phyloP scores from a whole-genome alignment of 92 coral and sea anemone genomes.

The Parazoanthus swiftii region DNA sequence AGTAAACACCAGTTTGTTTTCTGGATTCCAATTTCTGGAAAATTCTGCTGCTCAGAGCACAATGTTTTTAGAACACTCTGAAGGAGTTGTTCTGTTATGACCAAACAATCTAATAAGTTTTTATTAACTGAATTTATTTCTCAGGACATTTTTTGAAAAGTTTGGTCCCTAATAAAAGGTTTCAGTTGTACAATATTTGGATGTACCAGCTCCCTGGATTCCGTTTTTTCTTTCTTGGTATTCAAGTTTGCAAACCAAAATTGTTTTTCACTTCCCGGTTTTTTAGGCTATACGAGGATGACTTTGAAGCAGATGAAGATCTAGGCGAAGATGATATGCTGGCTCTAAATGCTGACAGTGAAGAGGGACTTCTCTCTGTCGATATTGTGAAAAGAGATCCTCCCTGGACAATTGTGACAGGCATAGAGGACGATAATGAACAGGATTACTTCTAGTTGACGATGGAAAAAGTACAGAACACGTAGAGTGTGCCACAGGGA shows the following conservation, averaged over 20 bases:
- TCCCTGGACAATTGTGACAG: constrained; percentile 83
- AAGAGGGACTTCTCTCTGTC: constrained; percentile 35
- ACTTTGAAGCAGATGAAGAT: constrained; percentile 87
- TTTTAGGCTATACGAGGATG: constrained; percentile 70
- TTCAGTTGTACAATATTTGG: too few species aligned
- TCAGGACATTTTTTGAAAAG: too few species aligned
- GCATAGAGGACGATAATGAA: constrained; percentile 61
- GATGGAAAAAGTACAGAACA: not conserved
- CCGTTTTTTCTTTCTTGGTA: not conserved
- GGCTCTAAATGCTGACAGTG: constrained; percentile 62
- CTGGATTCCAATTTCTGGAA: too few species aligned
- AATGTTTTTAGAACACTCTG: too few species aligned
- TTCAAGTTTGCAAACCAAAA: not conserved
- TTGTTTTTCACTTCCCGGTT: not conserved
- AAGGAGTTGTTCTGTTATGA: too few species aligned
- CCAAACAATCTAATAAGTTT: too few species aligned
- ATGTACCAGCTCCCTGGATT: too few species aligned
- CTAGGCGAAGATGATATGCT: constrained; percentile 72
- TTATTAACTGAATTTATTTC: too few species aligned
- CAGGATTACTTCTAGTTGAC: constrained; percentile 21
- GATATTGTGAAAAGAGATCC: constrained; percentile 44
- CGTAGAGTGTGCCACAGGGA: not conserved
- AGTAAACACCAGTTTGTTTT: too few species aligned
- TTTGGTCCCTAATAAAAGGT: too few species aligned
- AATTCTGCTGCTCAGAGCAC: too few species aligned